A percentile compares a stretch with the other conserved stretches of the same genome.
These are phyloP conservation scores for Myotis brandtii DNA, from an alignment of 2,113 vertebrate genomes.

Conservation along the genomic window DNA sequence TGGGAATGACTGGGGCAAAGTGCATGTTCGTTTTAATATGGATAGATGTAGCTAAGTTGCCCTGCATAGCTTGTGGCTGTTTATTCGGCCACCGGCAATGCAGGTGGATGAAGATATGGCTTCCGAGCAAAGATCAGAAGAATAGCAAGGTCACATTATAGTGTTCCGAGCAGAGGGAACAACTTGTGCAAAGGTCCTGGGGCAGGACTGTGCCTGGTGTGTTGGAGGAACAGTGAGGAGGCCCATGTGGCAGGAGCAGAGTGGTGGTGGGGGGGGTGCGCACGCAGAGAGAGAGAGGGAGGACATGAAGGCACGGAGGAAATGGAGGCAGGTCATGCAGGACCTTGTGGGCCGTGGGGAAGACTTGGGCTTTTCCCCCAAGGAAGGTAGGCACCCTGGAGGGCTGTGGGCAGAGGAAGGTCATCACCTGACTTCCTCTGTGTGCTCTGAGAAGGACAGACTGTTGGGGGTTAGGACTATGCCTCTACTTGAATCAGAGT, in stretches of 20 bases:
- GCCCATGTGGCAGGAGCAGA: neutral
- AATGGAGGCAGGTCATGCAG: neutral
- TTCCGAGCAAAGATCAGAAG: neutral
- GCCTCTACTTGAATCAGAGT: neutral
- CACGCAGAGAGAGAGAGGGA: no score
- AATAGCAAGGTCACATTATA: neutral
- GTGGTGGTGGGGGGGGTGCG: neutral
- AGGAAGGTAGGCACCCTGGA: neutral
- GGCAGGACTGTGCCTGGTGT: neutral
- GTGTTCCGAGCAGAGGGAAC: neutral
- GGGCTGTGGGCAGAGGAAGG: neutral
- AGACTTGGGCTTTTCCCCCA: neutral
- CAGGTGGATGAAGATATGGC: neutral
- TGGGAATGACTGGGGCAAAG: neutral
- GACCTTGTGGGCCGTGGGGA: neutral
- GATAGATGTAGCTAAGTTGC: neutral
- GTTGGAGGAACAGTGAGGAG: neutral
- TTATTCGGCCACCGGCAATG: neutral
- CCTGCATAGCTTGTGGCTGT: neutral
- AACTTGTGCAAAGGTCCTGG: neutral
- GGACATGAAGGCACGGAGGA: neutral
- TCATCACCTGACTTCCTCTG: neutral
- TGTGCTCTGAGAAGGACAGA: neutral
- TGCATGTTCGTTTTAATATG: neutral
- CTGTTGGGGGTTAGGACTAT: neutral